Percentiles rank a stretch among this genome's conserved stretches.
Evolutionary conservation across 2,888 invertebrate genomes (phyloP).

Genomic region (Syritta pipiens): DNA sequence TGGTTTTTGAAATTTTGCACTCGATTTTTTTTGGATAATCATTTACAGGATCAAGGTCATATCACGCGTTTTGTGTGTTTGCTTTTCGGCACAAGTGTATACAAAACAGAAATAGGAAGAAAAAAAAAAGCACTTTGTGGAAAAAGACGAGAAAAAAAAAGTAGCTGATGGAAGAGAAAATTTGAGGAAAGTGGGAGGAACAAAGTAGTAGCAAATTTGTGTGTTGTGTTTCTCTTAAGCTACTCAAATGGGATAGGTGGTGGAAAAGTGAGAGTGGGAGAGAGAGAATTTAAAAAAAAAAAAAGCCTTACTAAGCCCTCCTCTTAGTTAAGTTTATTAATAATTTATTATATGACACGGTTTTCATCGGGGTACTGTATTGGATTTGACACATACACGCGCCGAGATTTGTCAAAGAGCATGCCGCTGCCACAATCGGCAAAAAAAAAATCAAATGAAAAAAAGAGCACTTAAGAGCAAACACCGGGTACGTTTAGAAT

Average conservation of each 20-base stretch:
- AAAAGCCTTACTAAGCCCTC: conserved; percentile 19
- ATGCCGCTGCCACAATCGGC: conserved; percentile 6
- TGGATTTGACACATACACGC: conserved; percentile 19
- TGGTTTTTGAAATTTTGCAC: conserved; percentile 24
- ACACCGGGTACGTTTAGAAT: not conserved
- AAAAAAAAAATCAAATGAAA: conserved; percentile 4
- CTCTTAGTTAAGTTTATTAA: conserved; percentile 41
- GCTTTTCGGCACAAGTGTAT: conserved; percentile 45
- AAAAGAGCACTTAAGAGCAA: conserved; percentile 23
- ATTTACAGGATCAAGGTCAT: conserved; percentile 9
- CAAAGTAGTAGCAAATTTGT: conserved; percentile 39
- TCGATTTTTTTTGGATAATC: conserved; percentile 29
- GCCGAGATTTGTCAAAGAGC: conserved; percentile 1
- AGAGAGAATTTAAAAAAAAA: no score
- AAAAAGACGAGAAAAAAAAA: not conserved
- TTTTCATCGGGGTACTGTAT: not conserved
- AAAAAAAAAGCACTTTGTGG: conserved; percentile 2
- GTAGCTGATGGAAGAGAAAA: no score
- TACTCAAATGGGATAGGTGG: conserved; percentile 14
- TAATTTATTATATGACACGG: conserved; percentile 22
- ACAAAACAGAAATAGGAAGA: conserved; percentile 25
- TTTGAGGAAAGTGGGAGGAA: conserved; percentile 59
- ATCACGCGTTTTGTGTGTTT: conserved; percentile 17
- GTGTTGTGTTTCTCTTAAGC: conserved; percentile 40
- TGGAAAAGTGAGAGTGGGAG: not conserved